phyloP scores from a whole-genome alignment of 2,888 invertebrate genomes.

The Pantelozetes paolii region DNA sequence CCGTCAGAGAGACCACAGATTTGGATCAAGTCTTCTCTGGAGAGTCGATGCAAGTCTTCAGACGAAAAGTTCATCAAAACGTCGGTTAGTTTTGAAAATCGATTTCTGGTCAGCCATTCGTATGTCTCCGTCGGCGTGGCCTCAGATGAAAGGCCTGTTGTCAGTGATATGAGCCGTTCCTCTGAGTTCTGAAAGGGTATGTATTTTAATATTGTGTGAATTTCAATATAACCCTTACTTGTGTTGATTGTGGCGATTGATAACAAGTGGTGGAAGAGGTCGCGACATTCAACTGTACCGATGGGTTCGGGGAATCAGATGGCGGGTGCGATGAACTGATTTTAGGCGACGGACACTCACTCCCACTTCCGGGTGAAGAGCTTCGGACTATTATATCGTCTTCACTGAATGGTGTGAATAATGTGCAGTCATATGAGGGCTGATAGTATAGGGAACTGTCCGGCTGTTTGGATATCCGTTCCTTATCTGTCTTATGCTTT shows the following conservation, averaged over 20 bases:
- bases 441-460: conserved; percentile 75
- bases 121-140: conserved; percentile 37
- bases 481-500: conserved; percentile 93
- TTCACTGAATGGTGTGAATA: conserved; percentile 63
- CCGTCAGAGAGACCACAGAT: conserved; percentile 92
- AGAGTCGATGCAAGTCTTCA: conserved; percentile 78
- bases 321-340: conserved; percentile 12
- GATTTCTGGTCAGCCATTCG: conserved; percentile 68
- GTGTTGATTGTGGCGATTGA: conserved; percentile 39
- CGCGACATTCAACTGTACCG: conserved; percentile 15
- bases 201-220: background rate
- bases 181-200: no score
- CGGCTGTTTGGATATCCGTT: conserved; percentile 82
- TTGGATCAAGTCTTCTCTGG: conserved; percentile 85
- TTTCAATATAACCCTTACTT: conserved; percentile 3
- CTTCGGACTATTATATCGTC: conserved; percentile 20
- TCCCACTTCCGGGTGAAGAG: background rate
- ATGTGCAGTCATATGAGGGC: conserved; percentile 91
- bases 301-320: conserved; percentile 6
- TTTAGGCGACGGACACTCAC: background rate
- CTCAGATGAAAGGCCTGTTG: background rate
- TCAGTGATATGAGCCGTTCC: no score
- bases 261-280: conserved; percentile 23
- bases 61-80: conserved; percentile 51
- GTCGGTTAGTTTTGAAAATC: conserved; percentile 61